Evolutionary conservation across 2,797 vertebrate species (phyloP).

Genomic region (Chaunax sp.): DNA sequence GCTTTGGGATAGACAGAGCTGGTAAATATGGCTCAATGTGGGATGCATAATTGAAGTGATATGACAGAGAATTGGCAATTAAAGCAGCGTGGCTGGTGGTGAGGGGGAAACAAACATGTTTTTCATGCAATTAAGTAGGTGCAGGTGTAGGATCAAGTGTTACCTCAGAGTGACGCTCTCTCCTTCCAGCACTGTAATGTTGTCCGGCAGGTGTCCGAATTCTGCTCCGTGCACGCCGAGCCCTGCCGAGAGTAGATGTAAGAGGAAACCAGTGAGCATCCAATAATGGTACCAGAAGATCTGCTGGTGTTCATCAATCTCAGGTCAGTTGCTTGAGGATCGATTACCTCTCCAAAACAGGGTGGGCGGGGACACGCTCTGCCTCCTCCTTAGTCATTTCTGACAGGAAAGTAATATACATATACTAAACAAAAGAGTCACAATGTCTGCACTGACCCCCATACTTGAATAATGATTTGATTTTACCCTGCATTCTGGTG

Average conservation of each 20-base stretch:
- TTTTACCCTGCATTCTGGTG: conserved; percentile 70
- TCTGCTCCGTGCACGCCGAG: conserved; percentile 85
- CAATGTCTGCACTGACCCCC: conserved; percentile 76
- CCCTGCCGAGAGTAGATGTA: conserved; percentile 79
- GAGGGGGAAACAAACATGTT: conserved; percentile 48
- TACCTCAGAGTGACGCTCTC: conserved; percentile 92
- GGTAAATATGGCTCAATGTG: conserved; percentile 46
- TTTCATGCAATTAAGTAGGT: conserved; percentile 68
- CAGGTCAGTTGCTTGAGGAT: conserved; percentile 41
- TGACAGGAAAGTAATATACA: conserved; percentile 74
- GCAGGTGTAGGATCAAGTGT: conserved; percentile 69
- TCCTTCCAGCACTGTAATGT: conserved; percentile 93
- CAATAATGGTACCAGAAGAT: conserved; percentile 63
- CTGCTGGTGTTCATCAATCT: conserved; percentile 52
- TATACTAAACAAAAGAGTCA: conserved; percentile 70
- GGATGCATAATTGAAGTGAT: conserved; percentile 55
- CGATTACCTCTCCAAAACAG: conserved; percentile 40
- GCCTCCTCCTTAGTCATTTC: conserved; percentile 67
- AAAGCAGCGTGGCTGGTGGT: conserved; percentile 45
- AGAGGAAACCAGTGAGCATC: conserved; percentile 57
- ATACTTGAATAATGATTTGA: conserved; percentile 83
- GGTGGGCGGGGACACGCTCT: conserved; percentile 44
- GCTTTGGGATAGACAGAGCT: conserved; percentile 21
- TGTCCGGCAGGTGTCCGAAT: conserved; percentile 89
- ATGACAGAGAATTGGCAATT: conserved; percentile 58